Percentiles rank a stretch among this genome's conserved stretches.
These are phyloP conservation scores for Sanderia malayensis DNA, from an alignment of 30 jellyfish, hydroid and myxozoan species.

Conservation along the genomic window DNA sequence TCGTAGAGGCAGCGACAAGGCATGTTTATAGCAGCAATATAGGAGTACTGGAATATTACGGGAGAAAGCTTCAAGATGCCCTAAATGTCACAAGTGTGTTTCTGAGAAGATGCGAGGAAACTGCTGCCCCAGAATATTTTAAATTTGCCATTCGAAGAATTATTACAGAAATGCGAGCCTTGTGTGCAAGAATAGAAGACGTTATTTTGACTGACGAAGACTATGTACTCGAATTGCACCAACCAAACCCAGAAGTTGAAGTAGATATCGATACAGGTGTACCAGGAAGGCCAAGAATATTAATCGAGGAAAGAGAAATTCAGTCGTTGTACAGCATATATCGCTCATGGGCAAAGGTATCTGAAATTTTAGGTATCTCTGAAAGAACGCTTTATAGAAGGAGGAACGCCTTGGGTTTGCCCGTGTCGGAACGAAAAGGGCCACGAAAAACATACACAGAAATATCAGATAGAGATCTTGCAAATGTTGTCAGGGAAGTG, in stretches of 20 bases:
- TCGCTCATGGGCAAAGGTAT: slow-evolving; percentile 20
- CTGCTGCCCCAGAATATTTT: neutral
- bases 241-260: neutral
- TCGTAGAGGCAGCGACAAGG: slow-evolving; percentile 33
- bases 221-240: neutral
- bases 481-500: slow-evolving; percentile 3
- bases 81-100: slow-evolving; percentile 26
- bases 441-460: slow-evolving; percentile 25
- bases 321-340: slow-evolving; percentile 9
- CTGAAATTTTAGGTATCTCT: slow-evolving; percentile 27
- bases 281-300: slow-evolving; percentile 23
- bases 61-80: slow-evolving; percentile 26
- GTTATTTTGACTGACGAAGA: neutral
- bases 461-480: slow-evolving; percentile 18
- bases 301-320: slow-evolving; percentile 18
- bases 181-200: neutral
- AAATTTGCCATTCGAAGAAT: neutral
- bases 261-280: neutral
- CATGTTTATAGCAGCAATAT: slow-evolving; percentile 32
- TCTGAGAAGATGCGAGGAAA: slow-evolving; percentile 29
- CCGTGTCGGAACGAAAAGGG: slow-evolving; percentile 4
- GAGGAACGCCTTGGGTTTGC: slow-evolving; percentile 17
- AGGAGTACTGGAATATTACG: slow-evolving; percentile 29
- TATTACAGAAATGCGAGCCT: neutral
- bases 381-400: slow-evolving; percentile 16